A percentile compares a stretch with the other conserved stretches of the same genome.
phyloP scores from a whole-genome alignment of 2,888 invertebrate genomes.

The Anaspis maculata region DNA sequence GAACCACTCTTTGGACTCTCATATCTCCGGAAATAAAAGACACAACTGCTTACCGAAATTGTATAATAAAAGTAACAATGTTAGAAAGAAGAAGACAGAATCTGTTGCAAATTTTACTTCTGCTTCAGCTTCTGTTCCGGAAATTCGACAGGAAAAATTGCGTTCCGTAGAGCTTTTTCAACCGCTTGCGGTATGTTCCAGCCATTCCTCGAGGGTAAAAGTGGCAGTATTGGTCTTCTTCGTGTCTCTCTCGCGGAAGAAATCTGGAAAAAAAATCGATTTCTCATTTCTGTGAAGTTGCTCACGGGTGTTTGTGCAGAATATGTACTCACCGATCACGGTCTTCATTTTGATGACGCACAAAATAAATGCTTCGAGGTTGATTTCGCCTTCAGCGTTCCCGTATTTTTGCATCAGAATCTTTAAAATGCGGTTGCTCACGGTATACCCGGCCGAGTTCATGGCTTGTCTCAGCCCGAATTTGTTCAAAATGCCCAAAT shows the following conservation, averaged over 20 bases:
- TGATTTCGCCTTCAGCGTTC: constrained; percentile 70
- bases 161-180: too few relatives aligned
- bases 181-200: constrained; percentile 74
- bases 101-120: too few relatives aligned
- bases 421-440: constrained; percentile 84
- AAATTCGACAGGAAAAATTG: too few relatives aligned
- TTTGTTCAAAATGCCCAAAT: constrained; percentile 70
- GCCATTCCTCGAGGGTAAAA: constrained; percentile 86
- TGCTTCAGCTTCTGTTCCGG: too few relatives aligned
- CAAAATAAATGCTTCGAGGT: constrained; percentile 93
- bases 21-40: too few relatives aligned
- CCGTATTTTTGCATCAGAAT: constrained; percentile 88
- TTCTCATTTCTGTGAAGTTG: too few relatives aligned
- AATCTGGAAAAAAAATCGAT: constrained; percentile 54
- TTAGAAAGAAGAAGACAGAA: too few relatives aligned
- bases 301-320: too few relatives aligned
- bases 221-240: constrained; percentile 66
- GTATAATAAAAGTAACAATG: too few relatives aligned
- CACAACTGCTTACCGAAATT: too few relatives aligned
- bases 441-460: constrained; percentile 79
- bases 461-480: constrained; percentile 79
- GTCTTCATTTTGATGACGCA: constrained; percentile 88
- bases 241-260: constrained; percentile 68
- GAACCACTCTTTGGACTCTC: too few relatives aligned
- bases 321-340: constrained; percentile 95